Evolutionary conservation across 2,797 vertebrate genomes (phyloP).

Genomic region (Ctenopoma kingsleyae): DNA sequence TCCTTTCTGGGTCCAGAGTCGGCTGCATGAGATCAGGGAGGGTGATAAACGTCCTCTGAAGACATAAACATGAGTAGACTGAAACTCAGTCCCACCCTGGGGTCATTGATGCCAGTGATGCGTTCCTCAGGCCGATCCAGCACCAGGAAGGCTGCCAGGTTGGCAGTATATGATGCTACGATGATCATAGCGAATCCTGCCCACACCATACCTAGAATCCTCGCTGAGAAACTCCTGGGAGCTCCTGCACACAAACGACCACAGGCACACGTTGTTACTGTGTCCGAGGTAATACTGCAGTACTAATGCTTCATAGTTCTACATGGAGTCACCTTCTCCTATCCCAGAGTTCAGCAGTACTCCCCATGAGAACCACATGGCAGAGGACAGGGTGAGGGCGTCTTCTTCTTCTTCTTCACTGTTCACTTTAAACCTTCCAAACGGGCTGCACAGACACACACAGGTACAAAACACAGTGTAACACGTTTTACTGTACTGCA

Average conservation of each 20-base stretch:
- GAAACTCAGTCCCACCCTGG: constrained; percentile 84
- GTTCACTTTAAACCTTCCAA: constrained; percentile 98
- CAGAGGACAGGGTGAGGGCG: constrained; percentile 94
- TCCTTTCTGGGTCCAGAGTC: too few relatives aligned
- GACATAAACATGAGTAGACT: too few relatives aligned
- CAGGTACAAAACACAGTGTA: neutral
- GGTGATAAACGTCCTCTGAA: too few relatives aligned
- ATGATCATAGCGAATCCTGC: constrained; percentile 99
- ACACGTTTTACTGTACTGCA: too few relatives aligned
- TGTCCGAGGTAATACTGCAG: accelerated
- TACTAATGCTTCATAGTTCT: neutral
- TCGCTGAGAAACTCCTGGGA: constrained; percentile 95
- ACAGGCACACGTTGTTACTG: neutral
- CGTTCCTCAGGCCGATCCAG: constrained; percentile 97
- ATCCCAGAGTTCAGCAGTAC: constrained; percentile 97
- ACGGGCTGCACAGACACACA: constrained; percentile 84
- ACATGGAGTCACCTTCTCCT: constrained; percentile 91
- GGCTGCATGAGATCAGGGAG: too few relatives aligned
- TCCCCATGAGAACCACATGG: constrained; percentile 99
- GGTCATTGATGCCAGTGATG: constrained; percentile 98
- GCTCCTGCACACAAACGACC: constrained; percentile 83
- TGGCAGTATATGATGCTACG: constrained; percentile 97
- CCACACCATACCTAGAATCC: constrained; percentile 98
- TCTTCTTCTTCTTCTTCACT: constrained; percentile 98
- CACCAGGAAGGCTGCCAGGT: constrained; percentile 98